phyloP scores from a whole-genome alignment of 1,140 invertebrate species.

The Drosophila quadrilineata region DNA sequence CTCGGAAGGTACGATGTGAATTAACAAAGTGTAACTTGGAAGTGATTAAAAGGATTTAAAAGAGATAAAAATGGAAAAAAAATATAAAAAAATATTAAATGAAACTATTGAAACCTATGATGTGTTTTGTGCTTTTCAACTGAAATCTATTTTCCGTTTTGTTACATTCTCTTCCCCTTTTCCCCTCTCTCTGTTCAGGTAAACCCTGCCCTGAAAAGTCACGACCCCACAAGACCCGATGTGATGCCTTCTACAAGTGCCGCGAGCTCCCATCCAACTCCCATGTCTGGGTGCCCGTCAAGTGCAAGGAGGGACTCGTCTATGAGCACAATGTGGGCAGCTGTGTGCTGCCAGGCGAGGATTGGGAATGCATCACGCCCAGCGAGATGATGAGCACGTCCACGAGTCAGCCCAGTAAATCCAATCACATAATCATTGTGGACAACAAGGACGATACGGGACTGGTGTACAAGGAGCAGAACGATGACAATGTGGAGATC shows the following conservation, averaged over 20 bases:
- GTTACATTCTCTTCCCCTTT: slow-evolving; percentile 4
- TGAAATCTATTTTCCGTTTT: not conserved
- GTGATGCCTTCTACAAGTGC: slow-evolving; percentile 83
- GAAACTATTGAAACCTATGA: too few relatives aligned
- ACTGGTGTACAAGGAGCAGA: slow-evolving; percentile 20
- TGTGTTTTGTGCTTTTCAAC: not conserved
- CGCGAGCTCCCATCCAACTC: slow-evolving; percentile 81
- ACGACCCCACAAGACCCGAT: slow-evolving; percentile 82
- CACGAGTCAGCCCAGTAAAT: not conserved
- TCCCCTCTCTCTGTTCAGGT: slow-evolving; percentile 33
- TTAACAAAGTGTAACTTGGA: not conserved
- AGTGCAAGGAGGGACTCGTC: slow-evolving; percentile 82
- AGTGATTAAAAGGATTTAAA: not conserved
- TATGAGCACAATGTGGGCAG: slow-evolving; percentile 82
- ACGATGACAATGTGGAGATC: slow-evolving; percentile 56
- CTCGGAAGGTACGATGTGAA: slow-evolving; percentile 70
- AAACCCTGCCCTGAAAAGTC: slow-evolving; percentile 82
- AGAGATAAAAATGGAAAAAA: not conserved
- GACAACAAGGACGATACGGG: slow-evolving; percentile 49
- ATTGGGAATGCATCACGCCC: slow-evolving; percentile 78
- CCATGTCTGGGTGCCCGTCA: slow-evolving; percentile 82
- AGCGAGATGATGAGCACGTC: slow-evolving; percentile 32
- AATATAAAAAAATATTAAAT: not conserved
- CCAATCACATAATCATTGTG: slow-evolving; percentile 49
- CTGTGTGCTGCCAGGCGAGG: slow-evolving; percentile 82